Conservation (phyloP, 2,113 vertebrate genomes). For the Camelus dromedarius region DNA sequence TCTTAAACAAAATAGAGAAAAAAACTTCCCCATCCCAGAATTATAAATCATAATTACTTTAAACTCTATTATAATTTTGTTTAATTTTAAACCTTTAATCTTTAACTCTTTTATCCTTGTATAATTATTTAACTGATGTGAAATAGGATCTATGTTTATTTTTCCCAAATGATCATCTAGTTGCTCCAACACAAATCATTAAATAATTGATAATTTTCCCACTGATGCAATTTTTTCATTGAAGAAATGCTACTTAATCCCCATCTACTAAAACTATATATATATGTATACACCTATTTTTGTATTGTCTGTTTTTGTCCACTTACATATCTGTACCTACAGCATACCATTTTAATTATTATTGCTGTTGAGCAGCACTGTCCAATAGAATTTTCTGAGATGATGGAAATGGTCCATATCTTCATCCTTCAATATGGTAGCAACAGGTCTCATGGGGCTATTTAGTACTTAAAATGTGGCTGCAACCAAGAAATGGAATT, state of each 20-base stretch:
- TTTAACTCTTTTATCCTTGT: not conserved
- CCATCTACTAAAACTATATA: not conserved
- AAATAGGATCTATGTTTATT: not conserved
- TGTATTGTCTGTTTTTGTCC: not conserved
- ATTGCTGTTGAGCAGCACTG: not conserved
- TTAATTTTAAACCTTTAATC: not conserved
- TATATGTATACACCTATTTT: not conserved
- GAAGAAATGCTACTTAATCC: not conserved
- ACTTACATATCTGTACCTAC: not conserved
- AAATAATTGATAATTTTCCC: not conserved
- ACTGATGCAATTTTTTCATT: not conserved
- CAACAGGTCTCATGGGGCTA: not conserved
- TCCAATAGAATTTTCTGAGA: not conserved
- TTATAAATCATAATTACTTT: not conserved
- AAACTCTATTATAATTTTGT: not conserved
- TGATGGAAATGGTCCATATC: not conserved
- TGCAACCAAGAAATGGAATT: not conserved
- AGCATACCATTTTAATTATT: not conserved
- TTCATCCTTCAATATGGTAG: not conserved
- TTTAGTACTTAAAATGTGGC: not conserved
- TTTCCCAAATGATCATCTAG: not conserved
- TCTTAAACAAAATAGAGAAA: not conserved
- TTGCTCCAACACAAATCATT: not conserved
- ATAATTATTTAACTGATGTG: not conserved
- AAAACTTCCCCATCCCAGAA: not conserved